Base-by-base conservation (phyloP, 2,888 invertebrate species). In the Nomada ferruginata region DNA sequence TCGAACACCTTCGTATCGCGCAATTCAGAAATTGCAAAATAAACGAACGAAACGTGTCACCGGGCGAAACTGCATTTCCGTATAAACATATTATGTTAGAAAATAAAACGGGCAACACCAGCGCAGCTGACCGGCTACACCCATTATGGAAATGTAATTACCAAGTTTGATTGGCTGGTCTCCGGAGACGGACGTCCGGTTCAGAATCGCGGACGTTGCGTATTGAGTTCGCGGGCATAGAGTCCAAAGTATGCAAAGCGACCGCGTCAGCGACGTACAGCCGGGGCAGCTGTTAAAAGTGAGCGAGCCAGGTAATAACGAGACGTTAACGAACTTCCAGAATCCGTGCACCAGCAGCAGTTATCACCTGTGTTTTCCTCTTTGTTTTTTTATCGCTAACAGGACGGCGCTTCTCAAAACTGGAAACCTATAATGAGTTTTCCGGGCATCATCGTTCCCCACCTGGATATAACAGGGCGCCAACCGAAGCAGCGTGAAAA, bases 111-210 rank as follows among this genome's bases (percentile, higher is more conserved):
- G 53, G 42, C 15, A 26, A 55, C 66, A 23, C 42, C 42, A 36
- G 29, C 23, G n/a, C 36, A 11, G 47, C 57, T 61, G 52, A 57
- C 77, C 75, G 78, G 69, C 66, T 65, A 77, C 72, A 85, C 72
- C 83, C 85, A 81, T 87, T 87, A 85, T 73, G 83, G 77, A 85
- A 90, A 90, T 87, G 89, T 90, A 90, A 90, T 90, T 89, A 90
- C 78, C 73, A 90, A 90, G 87, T 90, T 90, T 89, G 88, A 90
- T 90, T 90, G 89, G 84, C 76, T 87, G 77, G 82, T 74, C 85
- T 76, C 80, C 29, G 69, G 81, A 84, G 87, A 85, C 79, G 68
- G 36, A 29, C 23, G 23, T 29, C 23, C 52, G 0, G 29, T 29
- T n/a, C 26, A 50, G 20, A 55, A 23, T 55, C 63, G 53, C 63